Percentiles rank a stretch among this genome's conserved stretches.
Conservation (phyloP, 2,113 vertebrate species). For the Malurus alboscapulatus region DNA sequence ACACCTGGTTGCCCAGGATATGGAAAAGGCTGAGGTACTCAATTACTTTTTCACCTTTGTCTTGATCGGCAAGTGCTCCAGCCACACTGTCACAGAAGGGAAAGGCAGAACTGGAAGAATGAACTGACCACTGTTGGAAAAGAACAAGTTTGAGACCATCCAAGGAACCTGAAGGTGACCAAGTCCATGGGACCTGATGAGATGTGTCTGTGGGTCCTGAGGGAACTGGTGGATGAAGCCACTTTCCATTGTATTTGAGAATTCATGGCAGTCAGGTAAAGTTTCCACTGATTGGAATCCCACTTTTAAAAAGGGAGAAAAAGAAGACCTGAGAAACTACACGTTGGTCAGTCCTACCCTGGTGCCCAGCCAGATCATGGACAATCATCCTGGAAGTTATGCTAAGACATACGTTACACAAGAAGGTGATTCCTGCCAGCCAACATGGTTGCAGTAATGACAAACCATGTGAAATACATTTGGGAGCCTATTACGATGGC, state of each 20-base stretch:
- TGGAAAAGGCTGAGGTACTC: background rate
- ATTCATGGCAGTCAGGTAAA: background rate
- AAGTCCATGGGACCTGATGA: background rate
- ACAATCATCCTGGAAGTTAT: background rate
- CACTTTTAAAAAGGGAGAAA: background rate
- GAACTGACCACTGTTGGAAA: background rate
- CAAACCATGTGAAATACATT: background rate
- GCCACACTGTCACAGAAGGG: background rate
- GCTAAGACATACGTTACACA: background rate
- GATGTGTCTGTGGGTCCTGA: background rate
- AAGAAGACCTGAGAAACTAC: background rate
- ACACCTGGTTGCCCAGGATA: background rate
- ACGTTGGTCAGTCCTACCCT: background rate
- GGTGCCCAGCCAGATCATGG: background rate
- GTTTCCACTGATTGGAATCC: background rate
- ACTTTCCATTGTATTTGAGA: background rate
- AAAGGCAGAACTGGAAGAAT: background rate
- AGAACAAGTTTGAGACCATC: background rate
- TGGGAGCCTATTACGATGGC: fast-evolving
- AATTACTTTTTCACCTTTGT: background rate
- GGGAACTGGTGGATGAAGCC: background rate
- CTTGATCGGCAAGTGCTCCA: background rate
- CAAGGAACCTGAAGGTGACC: background rate
- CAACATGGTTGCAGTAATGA: background rate
- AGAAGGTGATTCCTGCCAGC: background rate